Base-by-base conservation (phyloP, 1,140 invertebrate genomes). In the Contarinia nasturtii region DNA sequence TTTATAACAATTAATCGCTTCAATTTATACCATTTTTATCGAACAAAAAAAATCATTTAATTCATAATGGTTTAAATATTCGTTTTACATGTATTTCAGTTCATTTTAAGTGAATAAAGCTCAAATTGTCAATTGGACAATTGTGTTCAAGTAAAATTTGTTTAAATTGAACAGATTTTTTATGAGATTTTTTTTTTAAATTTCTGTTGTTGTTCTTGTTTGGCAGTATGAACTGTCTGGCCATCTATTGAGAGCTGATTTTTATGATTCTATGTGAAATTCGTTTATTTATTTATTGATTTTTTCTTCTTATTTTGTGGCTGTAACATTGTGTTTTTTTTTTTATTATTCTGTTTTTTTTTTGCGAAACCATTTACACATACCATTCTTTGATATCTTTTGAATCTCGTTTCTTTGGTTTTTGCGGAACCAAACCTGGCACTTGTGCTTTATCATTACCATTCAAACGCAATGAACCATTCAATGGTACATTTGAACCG, bases 381-480 rank as follows among this genome's bases (percentile, higher is more conserved):
- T 90, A 91, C 87, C 87, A 91, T 67, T 91, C 87, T 74, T 90
- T 91, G 52, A 91, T 81, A 63, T 89, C 84, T 73, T 87, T 87
- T 50, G 77, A 72, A 68, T 85, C 78, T 57, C 82, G 69, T 62
- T 83, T 82, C 63, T 82, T 80, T 51, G 74, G 68, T 56, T 76
- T 72, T 59, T 68, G 68, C 49, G 67, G 63, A 36, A 70, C 66
- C 46, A 67, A 59, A 15, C 67, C 64, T 4, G 55, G 49, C 21
- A 41, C 14, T 22, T 48, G 47, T 51, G 51, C 33, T 50, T 48
- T 46, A 53, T 54, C 53, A 52, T 48, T 17, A 17, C 41, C 7
- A 45, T 48, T 18, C 47, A 48, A 45, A 49, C 52, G 45, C 52
- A 55, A 33, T 55, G 55, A 51, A 53, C 53, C 49, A 53, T 52